A percentile compares a stretch with the other conserved stretches of the same genome.
Conservation (phyloP, 2,113 vertebrate genomes). For the Austrofundulus limnaeus region DNA sequence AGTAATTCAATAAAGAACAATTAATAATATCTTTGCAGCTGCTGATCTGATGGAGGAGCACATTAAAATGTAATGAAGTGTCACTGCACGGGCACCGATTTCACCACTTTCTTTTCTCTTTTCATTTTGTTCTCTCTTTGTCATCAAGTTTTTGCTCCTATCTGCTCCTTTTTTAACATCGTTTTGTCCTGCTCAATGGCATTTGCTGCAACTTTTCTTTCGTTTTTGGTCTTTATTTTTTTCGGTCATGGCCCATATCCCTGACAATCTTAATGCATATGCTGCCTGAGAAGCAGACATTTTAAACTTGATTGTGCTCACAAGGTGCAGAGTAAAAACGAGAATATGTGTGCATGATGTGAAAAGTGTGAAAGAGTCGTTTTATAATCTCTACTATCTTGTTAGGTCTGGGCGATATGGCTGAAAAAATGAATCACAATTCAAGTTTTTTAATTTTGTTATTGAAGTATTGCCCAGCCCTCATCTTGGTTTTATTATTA, state of each 20-base stretch:
- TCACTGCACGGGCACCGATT: slow-evolving; percentile 4
- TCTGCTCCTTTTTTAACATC: slow-evolving; percentile 29
- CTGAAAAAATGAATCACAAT: too few species aligned
- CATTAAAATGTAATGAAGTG: slow-evolving; percentile 30
- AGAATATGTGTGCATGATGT: too few species aligned
- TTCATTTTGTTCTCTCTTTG: not conserved
- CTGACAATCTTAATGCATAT: not conserved
- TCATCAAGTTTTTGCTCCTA: slow-evolving; percentile 4
- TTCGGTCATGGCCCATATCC: too few species aligned
- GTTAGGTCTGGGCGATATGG: too few species aligned
- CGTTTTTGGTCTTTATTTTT: not conserved
- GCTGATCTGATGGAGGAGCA: slow-evolving; percentile 18
- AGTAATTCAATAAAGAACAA: slow-evolving; percentile 12
- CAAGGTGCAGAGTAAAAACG: too few species aligned
- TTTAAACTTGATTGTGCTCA: too few species aligned
- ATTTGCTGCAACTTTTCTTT: slow-evolving; percentile 4
- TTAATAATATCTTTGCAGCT: slow-evolving; percentile 21
- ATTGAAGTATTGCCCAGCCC: too few species aligned
- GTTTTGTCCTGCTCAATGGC: not conserved
- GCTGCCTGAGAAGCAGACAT: too few species aligned
- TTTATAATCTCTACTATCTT: too few species aligned
- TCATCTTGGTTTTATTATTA: too few species aligned
- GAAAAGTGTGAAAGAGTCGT: too few species aligned
- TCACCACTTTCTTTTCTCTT: slow-evolving; percentile 18
- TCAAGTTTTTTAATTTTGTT: too few species aligned